Conservation (phyloP, 2,113 vertebrate species). For the Gavia stellata region DNA sequence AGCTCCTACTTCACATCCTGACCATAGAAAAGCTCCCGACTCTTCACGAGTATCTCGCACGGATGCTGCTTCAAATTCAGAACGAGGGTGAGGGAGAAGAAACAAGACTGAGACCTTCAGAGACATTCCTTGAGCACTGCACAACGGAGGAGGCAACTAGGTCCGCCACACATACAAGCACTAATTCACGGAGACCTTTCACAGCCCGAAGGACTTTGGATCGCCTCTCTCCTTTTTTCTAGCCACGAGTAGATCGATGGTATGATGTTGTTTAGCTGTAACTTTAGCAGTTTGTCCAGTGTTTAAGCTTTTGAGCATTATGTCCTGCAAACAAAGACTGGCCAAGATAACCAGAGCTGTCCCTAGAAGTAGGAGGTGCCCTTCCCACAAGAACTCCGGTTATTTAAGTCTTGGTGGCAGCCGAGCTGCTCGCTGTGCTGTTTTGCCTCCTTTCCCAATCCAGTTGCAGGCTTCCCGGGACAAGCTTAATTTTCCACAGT, state of each 20-base stretch:
- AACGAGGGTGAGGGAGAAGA: not conserved
- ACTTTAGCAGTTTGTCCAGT: constrained; percentile 15
- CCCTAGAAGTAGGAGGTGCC: not conserved
- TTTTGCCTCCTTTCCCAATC: not conserved
- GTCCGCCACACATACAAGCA: not conserved
- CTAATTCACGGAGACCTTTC: not conserved
- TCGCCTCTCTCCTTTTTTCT: not conserved
- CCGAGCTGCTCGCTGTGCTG: not conserved
- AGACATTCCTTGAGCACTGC: not conserved
- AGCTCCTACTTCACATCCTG: constrained; percentile 93
- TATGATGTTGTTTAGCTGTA: constrained; percentile 30
- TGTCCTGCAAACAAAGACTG: not conserved
- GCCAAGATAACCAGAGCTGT: not conserved
- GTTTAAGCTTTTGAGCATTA: constrained; percentile 3
- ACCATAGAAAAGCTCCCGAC: constrained; percentile 45
- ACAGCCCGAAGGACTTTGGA: not conserved
- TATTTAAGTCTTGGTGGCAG: not conserved
- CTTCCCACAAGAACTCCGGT: not conserved
- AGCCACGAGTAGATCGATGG: not conserved
- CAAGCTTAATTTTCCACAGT: not conserved
- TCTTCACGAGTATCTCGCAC: not conserved
- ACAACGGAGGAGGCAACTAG: not conserved
- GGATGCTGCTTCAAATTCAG: not conserved
- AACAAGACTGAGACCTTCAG: not conserved
- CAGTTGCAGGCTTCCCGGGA: not conserved